Percentiles rank a stretch among this genome's conserved stretches.
Evolutionary conservation across 2,888 invertebrate genomes (phyloP).

Genomic region (Drosophila suboccidentalis): DNA sequence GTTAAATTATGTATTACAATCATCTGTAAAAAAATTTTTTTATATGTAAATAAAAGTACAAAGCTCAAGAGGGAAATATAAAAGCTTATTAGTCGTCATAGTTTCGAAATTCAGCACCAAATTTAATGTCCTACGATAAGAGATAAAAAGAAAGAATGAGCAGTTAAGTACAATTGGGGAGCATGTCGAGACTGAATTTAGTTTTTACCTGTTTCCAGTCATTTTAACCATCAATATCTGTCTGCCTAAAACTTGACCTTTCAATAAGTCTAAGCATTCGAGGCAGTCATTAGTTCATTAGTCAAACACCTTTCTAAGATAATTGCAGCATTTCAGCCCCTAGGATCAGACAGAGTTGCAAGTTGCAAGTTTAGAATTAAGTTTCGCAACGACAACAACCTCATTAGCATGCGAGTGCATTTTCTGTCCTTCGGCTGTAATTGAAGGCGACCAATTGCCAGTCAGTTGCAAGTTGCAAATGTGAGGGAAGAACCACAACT

Average conservation of each 20-base stretch:
- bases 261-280: neutral
- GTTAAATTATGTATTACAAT: neutral
- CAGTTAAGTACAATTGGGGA: neutral
- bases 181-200: neutral
- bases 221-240: neutral
- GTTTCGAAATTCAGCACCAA: neutral
- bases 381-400: constrained; percentile 41
- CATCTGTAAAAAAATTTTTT: neutral
- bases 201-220: neutral
- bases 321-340: constrained; percentile 24
- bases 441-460: constrained; percentile 42
- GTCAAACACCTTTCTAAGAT: constrained; percentile 45
- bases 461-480: constrained; percentile 54
- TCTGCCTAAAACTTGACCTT: neutral
- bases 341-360: constrained; percentile 14
- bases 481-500: constrained; percentile 27
- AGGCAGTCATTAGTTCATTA: constrained; percentile 43
- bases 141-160: neutral
- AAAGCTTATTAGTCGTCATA: neutral
- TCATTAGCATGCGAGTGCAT: constrained; percentile 48
- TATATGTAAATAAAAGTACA: neutral
- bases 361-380: constrained; percentile 33
- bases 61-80: neutral
- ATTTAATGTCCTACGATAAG: neutral
- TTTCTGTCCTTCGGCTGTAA: constrained; percentile 21